These are phyloP conservation scores for Heterocephalus glaber DNA, from an alignment of 2,113 vertebrate genomes.

Conservation along the genomic window DNA sequence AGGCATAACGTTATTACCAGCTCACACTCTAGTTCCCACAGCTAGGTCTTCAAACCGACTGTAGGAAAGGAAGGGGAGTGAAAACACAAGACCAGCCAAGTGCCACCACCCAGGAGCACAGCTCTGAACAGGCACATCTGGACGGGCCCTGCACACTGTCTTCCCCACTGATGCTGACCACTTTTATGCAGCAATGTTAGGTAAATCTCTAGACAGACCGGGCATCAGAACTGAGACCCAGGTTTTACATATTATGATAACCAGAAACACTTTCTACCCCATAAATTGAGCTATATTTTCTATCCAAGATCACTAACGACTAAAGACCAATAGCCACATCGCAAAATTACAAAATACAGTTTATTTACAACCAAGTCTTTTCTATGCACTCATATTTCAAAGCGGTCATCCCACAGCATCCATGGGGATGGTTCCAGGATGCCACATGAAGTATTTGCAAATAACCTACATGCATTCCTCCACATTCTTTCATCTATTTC, in stretches of 20 bases:
- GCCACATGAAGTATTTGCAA: neutral
- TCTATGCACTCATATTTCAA: neutral
- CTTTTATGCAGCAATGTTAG: neutral
- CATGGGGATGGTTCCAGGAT: neutral
- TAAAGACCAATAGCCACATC: neutral
- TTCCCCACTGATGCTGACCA: neutral
- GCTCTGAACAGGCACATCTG: neutral
- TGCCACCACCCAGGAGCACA: neutral
- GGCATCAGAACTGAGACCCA: neutral
- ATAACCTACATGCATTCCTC: neutral
- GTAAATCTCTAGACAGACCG: neutral
- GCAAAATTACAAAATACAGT: neutral
- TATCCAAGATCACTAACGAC: neutral
- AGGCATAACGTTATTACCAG: slow-evolving; percentile 52
- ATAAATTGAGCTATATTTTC: neutral
- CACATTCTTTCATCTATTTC: neutral
- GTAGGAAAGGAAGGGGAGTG: slow-evolving; percentile 6
- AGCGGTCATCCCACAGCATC: neutral
- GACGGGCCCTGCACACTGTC: neutral
- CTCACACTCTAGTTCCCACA: slow-evolving; percentile 54
- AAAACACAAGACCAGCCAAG: neutral
- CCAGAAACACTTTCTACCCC: neutral
- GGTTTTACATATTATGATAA: neutral
- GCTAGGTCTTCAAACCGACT: slow-evolving; percentile 14
- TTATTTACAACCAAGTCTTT: neutral